Base-by-base conservation (phyloP, 2,113 vertebrate species). In the Odobenus rosmarus region DNA sequence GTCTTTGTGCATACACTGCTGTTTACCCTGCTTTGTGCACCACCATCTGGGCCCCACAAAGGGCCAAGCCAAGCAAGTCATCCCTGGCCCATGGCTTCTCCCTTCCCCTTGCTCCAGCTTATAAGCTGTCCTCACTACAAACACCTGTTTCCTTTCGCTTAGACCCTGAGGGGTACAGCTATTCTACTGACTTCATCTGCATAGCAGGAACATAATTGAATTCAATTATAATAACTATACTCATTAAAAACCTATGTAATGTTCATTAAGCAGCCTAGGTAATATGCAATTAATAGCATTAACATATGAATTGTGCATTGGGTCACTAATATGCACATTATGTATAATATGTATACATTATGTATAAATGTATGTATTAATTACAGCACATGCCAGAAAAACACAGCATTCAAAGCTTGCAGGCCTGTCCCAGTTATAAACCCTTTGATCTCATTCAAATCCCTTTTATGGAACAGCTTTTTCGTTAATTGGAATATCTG, bases 211-310 rank as follows among this genome's bases (percentile, higher is more conserved):
- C 94, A 93, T 98, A 98, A 98, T 97, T 97, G 92, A 90, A 96
- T 84, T 98, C 96, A 98, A 98, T 98, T 98, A 96, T 96, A 94
- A 79, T 97, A 98, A 98, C 92, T 86, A 96, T 91, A 61, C 69
- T 94, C 80, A 98, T 97, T 98, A 97, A 97, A 98, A 98, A 95
- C 88, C 90, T 97, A 98, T 95, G 97, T 98, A 96, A 98, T 97
- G 96, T 97, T 96, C 98, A 98, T 98, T 97, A 98, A 92, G 62
- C 83, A 95, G 83, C 88, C 97, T 97, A 97, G 93, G 95, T 98
- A 98, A 98, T 97, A 96, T 33, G 88, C 81, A 97, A 96, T 98
- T 98, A 98, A 95, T 93, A 71, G 16, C 39, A 98, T 98, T 97
- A 98, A 49, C 97, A 93, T 96, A 93, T 81, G 95, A 97, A 97